These are phyloP conservation scores for Ophiothrix spiculata DNA, from an alignment of 35 echinoderm and acorn worm genomes.

Conservation along the genomic window DNA sequence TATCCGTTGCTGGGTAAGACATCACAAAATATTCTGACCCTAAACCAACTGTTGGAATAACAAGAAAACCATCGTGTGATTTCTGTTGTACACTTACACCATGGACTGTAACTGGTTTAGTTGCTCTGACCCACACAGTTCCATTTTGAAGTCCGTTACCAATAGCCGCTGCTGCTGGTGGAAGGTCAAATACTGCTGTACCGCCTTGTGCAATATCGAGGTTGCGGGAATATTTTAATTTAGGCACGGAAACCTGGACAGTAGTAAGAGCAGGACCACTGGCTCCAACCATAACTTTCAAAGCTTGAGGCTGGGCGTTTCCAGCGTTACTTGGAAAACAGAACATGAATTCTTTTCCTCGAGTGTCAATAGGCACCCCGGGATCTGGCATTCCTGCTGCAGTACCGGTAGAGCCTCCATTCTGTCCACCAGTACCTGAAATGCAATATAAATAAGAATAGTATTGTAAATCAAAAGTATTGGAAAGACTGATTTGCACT, in stretches of 20 bases:
- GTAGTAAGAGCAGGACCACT: constrained; percentile 22
- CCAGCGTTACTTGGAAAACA: constrained; percentile 65
- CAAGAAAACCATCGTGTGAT: constrained; percentile 70
- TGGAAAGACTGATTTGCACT: no score
- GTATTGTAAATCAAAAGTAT: no score
- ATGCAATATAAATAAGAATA: no score
- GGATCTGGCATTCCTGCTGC: not conserved
- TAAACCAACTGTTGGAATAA: constrained; percentile 63
- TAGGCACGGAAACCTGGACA: constrained; percentile 51
- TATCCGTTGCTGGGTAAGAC: constrained; percentile 53
- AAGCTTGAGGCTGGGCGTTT: constrained; percentile 6
- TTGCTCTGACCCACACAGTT: constrained; percentile 48
- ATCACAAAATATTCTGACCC: constrained; percentile 70
- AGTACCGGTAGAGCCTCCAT: no score
- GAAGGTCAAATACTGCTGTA: constrained; percentile 42
- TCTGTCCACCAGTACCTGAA: no score
- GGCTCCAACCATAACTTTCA: constrained; percentile 57
- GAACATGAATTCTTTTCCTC: constrained; percentile 83
- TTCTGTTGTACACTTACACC: constrained; percentile 56
- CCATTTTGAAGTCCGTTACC: constrained; percentile 73
- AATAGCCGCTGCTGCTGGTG: constrained; percentile 43
- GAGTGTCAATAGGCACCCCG: constrained; percentile 17
- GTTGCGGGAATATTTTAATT: not conserved
- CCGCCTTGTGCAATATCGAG: constrained; percentile 24
- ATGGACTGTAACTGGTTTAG: constrained; percentile 48